A percentile compares a stretch with the other conserved stretches of the same genome.
Evolutionary conservation across 1,140 invertebrate genomes (phyloP).

Genomic region (Zaprionus taronus): DNA sequence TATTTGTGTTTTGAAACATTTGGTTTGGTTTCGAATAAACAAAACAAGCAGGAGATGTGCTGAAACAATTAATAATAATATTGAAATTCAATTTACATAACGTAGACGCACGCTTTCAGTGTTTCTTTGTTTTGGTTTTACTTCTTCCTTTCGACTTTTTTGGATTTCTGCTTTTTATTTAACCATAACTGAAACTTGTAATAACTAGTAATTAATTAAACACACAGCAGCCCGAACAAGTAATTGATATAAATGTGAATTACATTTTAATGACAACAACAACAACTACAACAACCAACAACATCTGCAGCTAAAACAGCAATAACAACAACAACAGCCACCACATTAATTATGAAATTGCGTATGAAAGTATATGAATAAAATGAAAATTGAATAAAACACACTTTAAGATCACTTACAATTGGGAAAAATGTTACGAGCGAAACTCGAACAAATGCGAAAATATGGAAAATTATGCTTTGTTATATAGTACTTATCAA

Average conservation of each 20-base stretch:
- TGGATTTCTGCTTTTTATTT: slow-evolving; percentile 17
- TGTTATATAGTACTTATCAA: slow-evolving; percentile 19
- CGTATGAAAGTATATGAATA: slow-evolving; percentile 44
- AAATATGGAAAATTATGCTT: slow-evolving; percentile 47
- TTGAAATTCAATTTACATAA: slow-evolving; percentile 56
- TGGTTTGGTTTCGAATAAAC: slow-evolving; percentile 26
- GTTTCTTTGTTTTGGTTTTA: slow-evolving; percentile 42
- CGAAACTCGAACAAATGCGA: slow-evolving; percentile 36
- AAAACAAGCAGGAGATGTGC: slow-evolving; percentile 16
- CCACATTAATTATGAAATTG: slow-evolving; percentile 50
- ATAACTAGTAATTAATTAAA: slow-evolving; percentile 16
- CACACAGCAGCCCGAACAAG: slow-evolving; percentile 24
- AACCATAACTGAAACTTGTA: slow-evolving; percentile 12
- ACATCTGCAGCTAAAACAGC: slow-evolving; percentile 40
- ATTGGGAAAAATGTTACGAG: slow-evolving; percentile 84
- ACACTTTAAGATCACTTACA: slow-evolving; percentile 84
- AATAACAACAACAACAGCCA: slow-evolving; percentile 34
- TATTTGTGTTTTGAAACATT: slow-evolving; percentile 37
- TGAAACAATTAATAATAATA: slow-evolving; percentile 49
- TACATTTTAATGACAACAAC: slow-evolving; percentile 37
- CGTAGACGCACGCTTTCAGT: slow-evolving; percentile 77
- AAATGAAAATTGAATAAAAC: slow-evolving; percentile 63
- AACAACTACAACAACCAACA: slow-evolving; percentile 29
- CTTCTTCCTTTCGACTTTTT: slow-evolving; percentile 29
- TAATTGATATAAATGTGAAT: slow-evolving; percentile 23